A percentile compares a stretch with the other conserved stretches of the same genome.
Evolutionary conservation across 2,797 vertebrate species (phyloP).

Genomic region (Ispidina picta): DNA sequence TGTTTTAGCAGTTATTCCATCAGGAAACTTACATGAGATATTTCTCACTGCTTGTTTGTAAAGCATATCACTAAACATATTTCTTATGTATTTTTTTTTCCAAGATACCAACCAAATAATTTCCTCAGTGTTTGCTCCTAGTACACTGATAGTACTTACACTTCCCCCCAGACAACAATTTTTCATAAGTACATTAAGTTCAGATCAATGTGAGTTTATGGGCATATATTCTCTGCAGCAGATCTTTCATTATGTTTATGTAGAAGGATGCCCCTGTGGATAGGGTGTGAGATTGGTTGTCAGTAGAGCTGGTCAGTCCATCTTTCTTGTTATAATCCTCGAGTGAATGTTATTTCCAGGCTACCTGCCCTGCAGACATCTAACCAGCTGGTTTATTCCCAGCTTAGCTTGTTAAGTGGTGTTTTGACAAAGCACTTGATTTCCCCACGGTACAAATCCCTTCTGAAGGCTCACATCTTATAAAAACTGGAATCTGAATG

Average conservation of each 20-base stretch:
- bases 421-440: background rate
- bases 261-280: background rate
- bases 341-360: background rate
- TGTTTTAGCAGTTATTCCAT: background rate
- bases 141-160: background rate
- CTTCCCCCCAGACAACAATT: background rate
- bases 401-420: background rate
- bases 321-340: background rate
- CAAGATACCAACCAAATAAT: background rate
- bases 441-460: background rate
- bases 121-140: background rate
- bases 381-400: background rate
- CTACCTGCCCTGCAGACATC: background rate
- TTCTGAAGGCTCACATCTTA: background rate
- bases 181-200: background rate
- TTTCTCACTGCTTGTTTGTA: background rate
- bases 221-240: background rate
- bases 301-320: background rate
- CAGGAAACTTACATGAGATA: background rate
- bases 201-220: background rate
- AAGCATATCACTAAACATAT: background rate
- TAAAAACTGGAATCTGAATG: background rate
- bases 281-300: background rate
- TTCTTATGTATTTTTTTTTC: background rate
- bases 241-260: background rate